phyloP scores from a whole-genome alignment of 30 jellyfish, hydroid and myxozoan genomes.

The Sanderia malayensis region DNA sequence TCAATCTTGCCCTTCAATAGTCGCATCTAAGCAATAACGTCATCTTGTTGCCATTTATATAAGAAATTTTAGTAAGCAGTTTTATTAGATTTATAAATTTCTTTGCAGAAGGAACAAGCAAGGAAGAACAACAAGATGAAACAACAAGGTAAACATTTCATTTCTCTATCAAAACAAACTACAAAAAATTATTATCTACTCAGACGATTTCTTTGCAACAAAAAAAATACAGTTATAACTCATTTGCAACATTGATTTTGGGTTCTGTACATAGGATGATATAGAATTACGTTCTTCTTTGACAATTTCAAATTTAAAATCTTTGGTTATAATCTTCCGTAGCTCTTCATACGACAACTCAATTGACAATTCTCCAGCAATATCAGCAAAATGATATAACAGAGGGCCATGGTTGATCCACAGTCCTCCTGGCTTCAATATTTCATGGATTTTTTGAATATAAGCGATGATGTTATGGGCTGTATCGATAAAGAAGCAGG shows the following conservation, averaged over 20 bases:
- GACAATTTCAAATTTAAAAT: slow-evolving; percentile 62
- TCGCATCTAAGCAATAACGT: no score
- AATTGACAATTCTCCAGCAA: slow-evolving; percentile 73
- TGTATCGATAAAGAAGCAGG: slow-evolving; percentile 95
- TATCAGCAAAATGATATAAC: slow-evolving; percentile 90
- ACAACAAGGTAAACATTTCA: no score
- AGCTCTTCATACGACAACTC: slow-evolving; percentile 90
- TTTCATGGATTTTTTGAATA: slow-evolving; percentile 70
- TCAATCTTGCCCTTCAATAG: no score
- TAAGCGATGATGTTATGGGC: slow-evolving; percentile 94
- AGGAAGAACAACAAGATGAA: neutral
- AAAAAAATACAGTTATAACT: slow-evolving; percentile 80
- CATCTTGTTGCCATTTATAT: no score
- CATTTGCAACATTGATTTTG: slow-evolving; percentile 72
- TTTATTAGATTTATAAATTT: no score
- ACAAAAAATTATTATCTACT: no score
- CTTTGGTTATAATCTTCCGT: slow-evolving; percentile 51
- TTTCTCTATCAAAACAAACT: neutral
- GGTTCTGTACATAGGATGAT: slow-evolving; percentile 69
- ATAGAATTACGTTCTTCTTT: slow-evolving; percentile 57
- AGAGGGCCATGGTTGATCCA: slow-evolving; percentile 99
- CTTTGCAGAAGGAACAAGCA: neutral
- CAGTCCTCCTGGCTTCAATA: slow-evolving; percentile 92
- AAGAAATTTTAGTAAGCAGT: no score
- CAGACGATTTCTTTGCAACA: slow-evolving; percentile 84